Evolutionary conservation across 2,797 vertebrate species (phyloP).

Genomic region (Malacoctenus gilli): DNA sequence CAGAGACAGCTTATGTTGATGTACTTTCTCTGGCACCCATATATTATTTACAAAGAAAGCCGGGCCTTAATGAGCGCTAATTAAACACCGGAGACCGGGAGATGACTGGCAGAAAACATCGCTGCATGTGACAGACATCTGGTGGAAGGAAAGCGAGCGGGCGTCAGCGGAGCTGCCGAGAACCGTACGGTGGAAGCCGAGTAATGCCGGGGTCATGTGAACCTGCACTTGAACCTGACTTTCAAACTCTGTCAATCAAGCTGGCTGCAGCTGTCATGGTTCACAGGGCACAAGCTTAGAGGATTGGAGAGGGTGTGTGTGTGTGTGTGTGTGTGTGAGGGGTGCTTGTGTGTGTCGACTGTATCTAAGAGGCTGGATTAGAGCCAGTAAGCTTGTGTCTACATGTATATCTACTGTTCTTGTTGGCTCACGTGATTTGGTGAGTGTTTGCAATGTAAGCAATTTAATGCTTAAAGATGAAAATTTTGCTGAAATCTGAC

Average conservation of each 20-base stretch:
- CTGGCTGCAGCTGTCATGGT: constrained; percentile 71
- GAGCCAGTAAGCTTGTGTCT: constrained; percentile 27
- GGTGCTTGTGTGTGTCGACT: constrained; percentile 16
- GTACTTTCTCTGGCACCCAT: constrained; percentile 68
- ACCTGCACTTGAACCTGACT: constrained; percentile 74
- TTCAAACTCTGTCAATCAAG: constrained; percentile 76
- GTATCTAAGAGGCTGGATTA: constrained; percentile 42
- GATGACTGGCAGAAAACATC: constrained; percentile 80
- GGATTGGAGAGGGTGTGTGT: constrained; percentile 16
- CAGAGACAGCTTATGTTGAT: constrained; percentile 69
- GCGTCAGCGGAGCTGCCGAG: constrained; percentile 34
- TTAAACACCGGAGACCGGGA: constrained; percentile 74
- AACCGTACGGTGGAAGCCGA: constrained; percentile 35
- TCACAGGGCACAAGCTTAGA: constrained; percentile 59
- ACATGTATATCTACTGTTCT: constrained; percentile 19
- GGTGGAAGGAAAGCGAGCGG: constrained; percentile 65
- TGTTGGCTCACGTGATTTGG: constrained; percentile 8
- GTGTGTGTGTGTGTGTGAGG: constrained; percentile 2
- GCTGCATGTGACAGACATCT: constrained; percentile 77
- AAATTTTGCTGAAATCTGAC: too few relatives aligned
- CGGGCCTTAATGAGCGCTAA: constrained; percentile 77
- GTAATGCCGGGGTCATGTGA: constrained; percentile 59
- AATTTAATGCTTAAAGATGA: too few relatives aligned
- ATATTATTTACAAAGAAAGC: constrained; percentile 79
- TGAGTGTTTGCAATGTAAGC: too few relatives aligned